Evolutionary conservation across 2,113 vertebrate genomes (phyloP).

Genomic region (Tylochromis polylepis): DNA sequence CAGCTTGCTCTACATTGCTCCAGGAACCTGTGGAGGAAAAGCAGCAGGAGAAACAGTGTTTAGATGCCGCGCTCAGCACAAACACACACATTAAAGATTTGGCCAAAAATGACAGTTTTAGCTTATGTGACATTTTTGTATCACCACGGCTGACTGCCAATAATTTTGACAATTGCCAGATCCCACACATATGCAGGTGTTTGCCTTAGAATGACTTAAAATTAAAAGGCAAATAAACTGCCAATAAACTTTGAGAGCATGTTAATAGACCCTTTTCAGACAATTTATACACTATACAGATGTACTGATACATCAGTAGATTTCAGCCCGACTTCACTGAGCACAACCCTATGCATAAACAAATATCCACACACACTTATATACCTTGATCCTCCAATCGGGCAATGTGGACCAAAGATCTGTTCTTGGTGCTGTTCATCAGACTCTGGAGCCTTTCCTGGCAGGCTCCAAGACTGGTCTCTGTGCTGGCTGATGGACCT

Average conservation of each 20-base stretch:
- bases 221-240: neutral
- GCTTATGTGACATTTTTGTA: neutral
- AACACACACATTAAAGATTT: neutral
- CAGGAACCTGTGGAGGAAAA: constrained; percentile 77
- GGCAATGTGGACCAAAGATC: constrained; percentile 91
- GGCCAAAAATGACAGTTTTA: neutral
- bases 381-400: constrained; percentile 88
- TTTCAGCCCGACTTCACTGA: neutral
- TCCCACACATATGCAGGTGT: neutral
- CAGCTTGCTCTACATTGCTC: constrained; percentile 84
- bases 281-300: neutral
- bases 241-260: neutral
- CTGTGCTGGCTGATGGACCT: constrained; percentile 46
- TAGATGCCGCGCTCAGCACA: neutral
- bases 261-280: neutral
- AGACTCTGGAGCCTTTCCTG: constrained; percentile 82
- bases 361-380: neutral
- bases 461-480: constrained; percentile 84
- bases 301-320: neutral
- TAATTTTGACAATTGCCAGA: neutral
- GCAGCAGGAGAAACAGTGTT: neutral
- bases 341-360: neutral
- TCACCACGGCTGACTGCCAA: neutral
- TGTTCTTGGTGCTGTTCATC: constrained; percentile 87
- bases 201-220: neutral